Percentiles rank a stretch among this genome's conserved stretches.
Conservation (phyloP, 1,140 invertebrate species). For the Pseudomyrmex gracilis region DNA sequence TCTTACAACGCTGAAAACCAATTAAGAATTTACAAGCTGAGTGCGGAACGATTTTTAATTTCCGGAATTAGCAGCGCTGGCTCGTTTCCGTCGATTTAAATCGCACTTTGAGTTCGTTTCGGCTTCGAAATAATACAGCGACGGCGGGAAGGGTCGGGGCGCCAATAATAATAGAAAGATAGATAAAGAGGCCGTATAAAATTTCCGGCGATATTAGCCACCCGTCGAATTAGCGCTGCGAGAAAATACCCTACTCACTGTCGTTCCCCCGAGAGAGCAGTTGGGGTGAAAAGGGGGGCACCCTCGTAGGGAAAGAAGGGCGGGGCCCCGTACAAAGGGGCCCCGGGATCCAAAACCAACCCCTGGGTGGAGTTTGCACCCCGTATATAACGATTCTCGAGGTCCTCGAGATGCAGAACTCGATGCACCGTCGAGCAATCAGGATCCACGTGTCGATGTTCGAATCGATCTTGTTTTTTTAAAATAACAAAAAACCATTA, state of each 20-base stretch:
- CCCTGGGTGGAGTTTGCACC: constrained; percentile 84
- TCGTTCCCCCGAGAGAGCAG: constrained; percentile 74
- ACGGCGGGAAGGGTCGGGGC: not conserved
- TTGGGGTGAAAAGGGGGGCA: constrained; percentile 72
- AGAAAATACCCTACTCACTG: constrained; percentile 79
- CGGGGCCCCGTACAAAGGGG: constrained; percentile 78
- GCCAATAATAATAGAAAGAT: constrained; percentile 76
- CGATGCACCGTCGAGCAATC: constrained; percentile 66
- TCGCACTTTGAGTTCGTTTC: constrained; percentile 63
- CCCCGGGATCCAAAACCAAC: constrained; percentile 79
- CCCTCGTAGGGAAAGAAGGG: constrained; percentile 77
- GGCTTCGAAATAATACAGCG: constrained; percentile 59
- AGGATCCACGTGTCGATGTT: constrained; percentile 39
- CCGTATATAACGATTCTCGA: constrained; percentile 75
- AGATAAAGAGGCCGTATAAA: constrained; percentile 77
- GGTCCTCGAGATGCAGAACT: constrained; percentile 74
- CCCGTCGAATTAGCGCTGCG: constrained; percentile 81
- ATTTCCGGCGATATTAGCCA: constrained; percentile 75
- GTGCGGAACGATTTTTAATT: not conserved
- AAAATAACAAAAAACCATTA: constrained; percentile 3
- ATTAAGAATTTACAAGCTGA: no score
- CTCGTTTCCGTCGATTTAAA: constrained; percentile 65
- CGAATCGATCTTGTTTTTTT: not conserved
- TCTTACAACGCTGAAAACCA: no score
- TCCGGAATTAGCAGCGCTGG: not conserved